A percentile compares a stretch with the other conserved stretches of the same genome.
phyloP scores from a whole-genome alignment of 2,113 vertebrate genomes.

The Mustela lutreola region DNA sequence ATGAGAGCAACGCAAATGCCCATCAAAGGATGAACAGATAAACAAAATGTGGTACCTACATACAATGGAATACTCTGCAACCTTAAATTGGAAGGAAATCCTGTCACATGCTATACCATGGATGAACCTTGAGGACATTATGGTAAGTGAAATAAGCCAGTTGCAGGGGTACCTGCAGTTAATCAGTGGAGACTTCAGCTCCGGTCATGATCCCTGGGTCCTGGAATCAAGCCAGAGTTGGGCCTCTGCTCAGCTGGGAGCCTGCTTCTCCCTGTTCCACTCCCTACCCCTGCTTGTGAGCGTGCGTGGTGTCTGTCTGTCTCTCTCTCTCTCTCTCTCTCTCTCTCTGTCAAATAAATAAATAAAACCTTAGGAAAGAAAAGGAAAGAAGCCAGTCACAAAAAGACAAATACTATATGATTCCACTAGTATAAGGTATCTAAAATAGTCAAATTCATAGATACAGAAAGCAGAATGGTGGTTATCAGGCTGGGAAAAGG shows the following conservation, averaged over 20 bases:
- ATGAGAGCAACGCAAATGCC: background rate
- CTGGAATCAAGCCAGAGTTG: background rate
- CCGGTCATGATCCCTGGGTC: background rate
- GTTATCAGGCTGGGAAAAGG: background rate
- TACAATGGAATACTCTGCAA: background rate
- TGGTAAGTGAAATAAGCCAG: background rate
- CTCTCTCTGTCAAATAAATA: background rate
- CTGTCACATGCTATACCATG: background rate
- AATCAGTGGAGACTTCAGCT: background rate
- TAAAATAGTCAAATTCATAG: background rate
- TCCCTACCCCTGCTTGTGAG: too few species aligned
- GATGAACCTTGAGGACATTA: background rate
- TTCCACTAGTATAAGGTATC: background rate
- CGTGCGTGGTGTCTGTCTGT: fast-evolving
- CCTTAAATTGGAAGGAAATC: background rate
- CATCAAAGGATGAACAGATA: background rate
- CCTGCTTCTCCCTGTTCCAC: background rate
- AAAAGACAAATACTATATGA: background rate
- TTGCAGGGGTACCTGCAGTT: background rate
- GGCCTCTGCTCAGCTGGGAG: background rate
- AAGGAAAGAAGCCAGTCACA: background rate
- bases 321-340: background rate
- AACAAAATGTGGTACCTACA: background rate
- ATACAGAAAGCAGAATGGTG: background rate
- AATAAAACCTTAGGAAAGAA: background rate